phyloP scores from a whole-genome alignment of 2,888 invertebrate genomes.

The Drepanosiphum platanoidis region DNA sequence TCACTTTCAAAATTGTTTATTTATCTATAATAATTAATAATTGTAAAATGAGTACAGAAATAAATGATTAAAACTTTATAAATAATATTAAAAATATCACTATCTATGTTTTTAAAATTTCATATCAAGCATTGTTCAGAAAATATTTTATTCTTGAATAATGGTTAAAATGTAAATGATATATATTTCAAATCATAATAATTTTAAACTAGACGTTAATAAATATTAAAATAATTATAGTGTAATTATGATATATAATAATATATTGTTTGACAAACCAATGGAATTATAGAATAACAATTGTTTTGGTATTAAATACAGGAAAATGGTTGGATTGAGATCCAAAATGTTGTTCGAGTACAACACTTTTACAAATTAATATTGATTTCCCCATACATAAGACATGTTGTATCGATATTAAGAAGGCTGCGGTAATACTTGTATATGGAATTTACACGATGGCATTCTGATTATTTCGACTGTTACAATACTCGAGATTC shows the following conservation, averaged over 20 bases:
- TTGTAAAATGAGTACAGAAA: too few relatives aligned
- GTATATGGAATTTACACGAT: conserved; percentile 90
- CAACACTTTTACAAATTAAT: background rate
- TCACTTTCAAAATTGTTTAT: too few relatives aligned
- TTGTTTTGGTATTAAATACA: background rate
- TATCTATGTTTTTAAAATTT: too few relatives aligned
- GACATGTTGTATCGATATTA: background rate
- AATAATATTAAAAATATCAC: too few relatives aligned
- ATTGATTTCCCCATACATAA: background rate
- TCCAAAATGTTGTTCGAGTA: background rate
- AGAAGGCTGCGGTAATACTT: conserved; percentile 73
- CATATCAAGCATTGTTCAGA: too few relatives aligned
- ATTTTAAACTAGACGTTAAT: too few relatives aligned
- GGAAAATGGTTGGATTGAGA: background rate
- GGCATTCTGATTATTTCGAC: conserved; percentile 94
- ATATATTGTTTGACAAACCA: background rate
- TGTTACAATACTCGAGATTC: conserved; percentile 92
- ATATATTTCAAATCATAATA: too few relatives aligned
- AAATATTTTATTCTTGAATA: too few relatives aligned
- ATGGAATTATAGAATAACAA: background rate
- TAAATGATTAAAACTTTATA: too few relatives aligned
- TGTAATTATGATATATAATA: too few relatives aligned
- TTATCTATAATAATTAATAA: too few relatives aligned
- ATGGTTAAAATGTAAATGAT: too few relatives aligned
- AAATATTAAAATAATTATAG: background rate